A percentile compares a stretch with the other conserved stretches of the same genome.
phyloP scores from a whole-genome alignment of 30 jellyfish, hydroid and myxozoan genomes.

The Aurelia aurita region DNA sequence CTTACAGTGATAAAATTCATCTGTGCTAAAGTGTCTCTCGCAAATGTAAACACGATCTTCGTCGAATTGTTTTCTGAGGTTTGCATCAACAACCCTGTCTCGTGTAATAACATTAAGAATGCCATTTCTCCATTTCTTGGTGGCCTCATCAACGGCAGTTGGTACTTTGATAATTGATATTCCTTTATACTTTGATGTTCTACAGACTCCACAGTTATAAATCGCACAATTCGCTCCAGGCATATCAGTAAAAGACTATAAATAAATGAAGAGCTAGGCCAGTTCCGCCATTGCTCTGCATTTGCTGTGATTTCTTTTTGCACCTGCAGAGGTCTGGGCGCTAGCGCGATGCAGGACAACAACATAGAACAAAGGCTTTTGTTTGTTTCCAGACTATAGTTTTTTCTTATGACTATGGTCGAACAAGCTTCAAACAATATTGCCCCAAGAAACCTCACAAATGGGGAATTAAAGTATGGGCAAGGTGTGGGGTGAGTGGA shows the following conservation, averaged over 20 bases:
- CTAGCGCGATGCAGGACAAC: slow-evolving; percentile 30
- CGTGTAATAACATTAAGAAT: slow-evolving; percentile 47
- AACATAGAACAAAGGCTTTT: slow-evolving; percentile 12
- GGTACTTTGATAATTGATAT: slow-evolving; percentile 71
- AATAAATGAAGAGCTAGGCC: too few relatives aligned
- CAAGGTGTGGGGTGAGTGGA: background rate
- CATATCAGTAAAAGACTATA: slow-evolving; percentile 35
- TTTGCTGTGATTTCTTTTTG: slow-evolving; percentile 20
- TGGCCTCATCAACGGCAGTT: slow-evolving; percentile 61
- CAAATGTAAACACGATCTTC: slow-evolving; percentile 49
- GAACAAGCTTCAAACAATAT: slow-evolving; percentile 1
- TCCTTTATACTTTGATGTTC: slow-evolving; percentile 55
- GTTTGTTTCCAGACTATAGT: slow-evolving; percentile 15
- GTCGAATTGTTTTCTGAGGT: slow-evolving; percentile 41
- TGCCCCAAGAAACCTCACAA: background rate
- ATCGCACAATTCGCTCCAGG: slow-evolving; percentile 87
- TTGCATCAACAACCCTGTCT: slow-evolving; percentile 66
- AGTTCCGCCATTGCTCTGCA: too few relatives aligned
- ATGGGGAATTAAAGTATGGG: slow-evolving; percentile 19
- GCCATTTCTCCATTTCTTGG: slow-evolving; percentile 70
- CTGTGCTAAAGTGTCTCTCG: slow-evolving; percentile 55
- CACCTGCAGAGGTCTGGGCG: slow-evolving; percentile 43
- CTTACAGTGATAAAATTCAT: slow-evolving; percentile 48
- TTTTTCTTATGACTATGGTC: background rate
- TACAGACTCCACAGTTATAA: slow-evolving; percentile 66